Base-by-base conservation (phyloP, 2,113 vertebrate species). In the Cygnus atratus region DNA sequence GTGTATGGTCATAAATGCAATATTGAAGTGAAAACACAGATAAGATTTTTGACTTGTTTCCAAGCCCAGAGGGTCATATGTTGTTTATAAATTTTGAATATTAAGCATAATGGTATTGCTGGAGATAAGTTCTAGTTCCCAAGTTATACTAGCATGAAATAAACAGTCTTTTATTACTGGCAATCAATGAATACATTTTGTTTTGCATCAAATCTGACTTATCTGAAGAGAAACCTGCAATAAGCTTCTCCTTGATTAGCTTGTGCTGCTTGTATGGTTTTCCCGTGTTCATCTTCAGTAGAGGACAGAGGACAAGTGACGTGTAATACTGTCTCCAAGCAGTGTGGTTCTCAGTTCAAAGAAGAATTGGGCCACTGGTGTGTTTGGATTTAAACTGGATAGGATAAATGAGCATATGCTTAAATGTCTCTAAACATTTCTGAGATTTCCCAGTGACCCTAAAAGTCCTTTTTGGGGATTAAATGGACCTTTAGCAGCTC, bases 71-170 rank as follows among this genome's bases (percentile, higher is more conserved):
- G 89, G 87, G 62, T 87, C 59, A 5, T 72, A 66, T 76, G 78
- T 62, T 94, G 82, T 90, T 95, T 85, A n/a, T 91, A 85, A 87
- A 48, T 68, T 91, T 95, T 82, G 81, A 95, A 91, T 79, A n/a
- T 63, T 91, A 87, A 95, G 57, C 31, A 2, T 89, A 68, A 88
- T 44, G 50, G 14, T 75, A 41, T 92, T 87, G 71, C 95, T 91
- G 62, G 87, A 93, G 77, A 82, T 84, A 85, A 79, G 74, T 83
- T 83, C 81, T 62, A 58, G 74, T 87, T 94, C 75, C 84, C 62
- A 58, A 66, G 78, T 95, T 91, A 44, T 50, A 73, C 58, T 18
- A 92, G 50, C 74, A 13, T 87, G 67, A 80, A 95, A 91, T 89
- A 89, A 94, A 73, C 84, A 84, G 74, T 25, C 71, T 92, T 97